These are phyloP conservation scores for Naja naja DNA, from an alignment of 2,113 vertebrate species.

Conservation along the genomic window DNA sequence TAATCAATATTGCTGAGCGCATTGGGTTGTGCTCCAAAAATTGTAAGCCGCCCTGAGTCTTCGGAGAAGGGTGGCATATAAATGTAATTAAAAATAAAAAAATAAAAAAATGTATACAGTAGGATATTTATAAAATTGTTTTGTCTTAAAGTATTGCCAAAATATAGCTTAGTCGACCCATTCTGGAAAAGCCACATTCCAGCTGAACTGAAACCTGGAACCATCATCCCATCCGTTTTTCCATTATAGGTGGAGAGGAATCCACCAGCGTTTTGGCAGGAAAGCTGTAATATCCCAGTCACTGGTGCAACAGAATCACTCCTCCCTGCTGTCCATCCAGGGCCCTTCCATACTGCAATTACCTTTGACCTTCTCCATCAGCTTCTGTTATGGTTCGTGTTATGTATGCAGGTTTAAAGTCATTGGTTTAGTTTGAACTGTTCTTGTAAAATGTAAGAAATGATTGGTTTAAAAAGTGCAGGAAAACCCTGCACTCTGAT, in stretches of 20 bases:
- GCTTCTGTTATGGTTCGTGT: too few species aligned
- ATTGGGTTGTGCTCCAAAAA: too few species aligned
- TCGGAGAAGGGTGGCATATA: too few species aligned
- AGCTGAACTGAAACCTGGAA: not conserved
- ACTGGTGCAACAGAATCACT: not conserved
- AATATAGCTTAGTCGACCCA: not conserved
- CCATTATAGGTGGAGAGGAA: not conserved
- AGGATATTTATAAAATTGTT: not conserved
- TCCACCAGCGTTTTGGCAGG: not conserved
- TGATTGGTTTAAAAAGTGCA: too few species aligned
- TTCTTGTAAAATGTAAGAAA: too few species aligned
- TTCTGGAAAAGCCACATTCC: not conserved
- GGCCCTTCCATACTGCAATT: not conserved
- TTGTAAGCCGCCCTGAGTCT: too few species aligned
- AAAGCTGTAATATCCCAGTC: not conserved
- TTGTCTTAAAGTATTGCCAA: not conserved
- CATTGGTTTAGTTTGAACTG: too few species aligned
- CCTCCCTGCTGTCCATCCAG: not conserved
- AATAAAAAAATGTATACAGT: not conserved
- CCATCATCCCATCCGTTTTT: not conserved
- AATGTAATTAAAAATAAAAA: too few species aligned
- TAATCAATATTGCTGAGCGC: too few species aligned
- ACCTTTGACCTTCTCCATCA: not conserved
- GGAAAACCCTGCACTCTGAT: too few species aligned
- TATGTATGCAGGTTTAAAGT: too few species aligned